phyloP scores from a whole-genome alignment of 2,888 invertebrate species.

The Calliphora vomitoria region DNA sequence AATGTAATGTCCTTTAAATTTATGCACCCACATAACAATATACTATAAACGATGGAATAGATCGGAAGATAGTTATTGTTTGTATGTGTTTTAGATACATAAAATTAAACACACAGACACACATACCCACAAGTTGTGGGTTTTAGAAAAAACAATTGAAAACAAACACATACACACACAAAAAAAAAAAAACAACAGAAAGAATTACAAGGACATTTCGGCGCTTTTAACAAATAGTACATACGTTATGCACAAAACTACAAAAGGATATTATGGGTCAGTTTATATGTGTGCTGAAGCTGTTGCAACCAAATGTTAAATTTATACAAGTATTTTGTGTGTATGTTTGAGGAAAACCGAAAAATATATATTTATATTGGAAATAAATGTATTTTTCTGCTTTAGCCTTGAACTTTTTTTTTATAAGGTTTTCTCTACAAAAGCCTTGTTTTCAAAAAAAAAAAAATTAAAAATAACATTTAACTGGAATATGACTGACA shows the following conservation, averaged over 20 bases:
- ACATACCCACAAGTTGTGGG: constrained; percentile 52
- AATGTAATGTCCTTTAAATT: constrained; percentile 70
- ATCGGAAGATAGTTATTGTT: not conserved
- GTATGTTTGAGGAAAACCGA: constrained; percentile 33
- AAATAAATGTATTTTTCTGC: constrained; percentile 63
- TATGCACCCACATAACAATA: constrained; percentile 66
- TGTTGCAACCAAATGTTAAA: constrained; percentile 62
- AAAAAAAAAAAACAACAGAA: constrained; percentile 23
- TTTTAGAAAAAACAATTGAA: constrained; percentile 48
- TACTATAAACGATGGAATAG: constrained; percentile 23
- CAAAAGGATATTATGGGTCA: constrained; percentile 58
- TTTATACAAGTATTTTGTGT: constrained; percentile 39
- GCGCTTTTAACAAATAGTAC: constrained; percentile 37
- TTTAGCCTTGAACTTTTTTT: constrained; percentile 69
- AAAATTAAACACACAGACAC: constrained; percentile 39
- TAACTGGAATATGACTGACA: constrained; percentile 20
- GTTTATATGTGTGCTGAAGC: constrained; percentile 40
- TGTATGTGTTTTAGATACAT: constrained; percentile 45
- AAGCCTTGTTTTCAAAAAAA: not conserved
- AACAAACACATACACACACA: constrained; percentile 35
- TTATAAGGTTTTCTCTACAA: constrained; percentile 46
- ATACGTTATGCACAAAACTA: constrained; percentile 3
- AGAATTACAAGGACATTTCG: constrained; percentile 60
- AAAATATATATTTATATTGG: constrained; percentile 52
- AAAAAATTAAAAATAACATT: not conserved